Evolutionary conservation across 1,140 invertebrate genomes (phyloP).

Genomic region (Orchesella cincta): DNA sequence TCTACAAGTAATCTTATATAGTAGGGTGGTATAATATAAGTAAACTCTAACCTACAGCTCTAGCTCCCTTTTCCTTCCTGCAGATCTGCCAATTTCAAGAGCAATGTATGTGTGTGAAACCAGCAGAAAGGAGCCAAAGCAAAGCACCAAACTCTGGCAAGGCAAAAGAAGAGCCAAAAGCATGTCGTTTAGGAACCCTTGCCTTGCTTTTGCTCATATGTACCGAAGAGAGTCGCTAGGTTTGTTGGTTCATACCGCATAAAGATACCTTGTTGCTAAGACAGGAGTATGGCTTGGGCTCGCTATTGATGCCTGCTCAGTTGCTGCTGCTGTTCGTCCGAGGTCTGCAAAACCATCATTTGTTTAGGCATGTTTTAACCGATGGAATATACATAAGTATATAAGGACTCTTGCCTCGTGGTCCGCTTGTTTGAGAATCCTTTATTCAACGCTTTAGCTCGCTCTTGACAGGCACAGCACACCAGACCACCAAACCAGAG

Average conservation of each 20-base stretch:
- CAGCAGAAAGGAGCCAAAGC: slow-evolving; percentile 12
- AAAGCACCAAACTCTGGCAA: not conserved
- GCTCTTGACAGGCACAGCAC: slow-evolving; percentile 16
- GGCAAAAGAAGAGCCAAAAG: slow-evolving; percentile 12
- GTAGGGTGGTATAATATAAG: not conserved
- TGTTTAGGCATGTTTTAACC: not conserved
- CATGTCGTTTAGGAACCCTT: slow-evolving; percentile 11
- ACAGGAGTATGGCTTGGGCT: not conserved
- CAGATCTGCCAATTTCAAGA: slow-evolving; percentile 26
- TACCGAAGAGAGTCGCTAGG: slow-evolving; percentile 21
- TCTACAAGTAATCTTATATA: slow-evolving; percentile 10
- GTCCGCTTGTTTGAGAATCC: not conserved
- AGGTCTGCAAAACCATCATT: slow-evolving; percentile 21
- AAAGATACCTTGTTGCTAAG: slow-evolving; percentile 21
- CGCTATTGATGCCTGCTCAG: not conserved
- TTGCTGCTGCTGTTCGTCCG: not conserved
- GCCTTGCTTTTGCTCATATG: not conserved
- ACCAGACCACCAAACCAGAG: not conserved
- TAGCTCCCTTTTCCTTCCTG: slow-evolving; percentile 22
- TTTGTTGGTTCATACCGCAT: not conserved
- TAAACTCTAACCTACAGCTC: slow-evolving; percentile 2
- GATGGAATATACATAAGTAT: too few species aligned
- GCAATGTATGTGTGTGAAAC: not conserved
- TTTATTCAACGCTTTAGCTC: not conserved
- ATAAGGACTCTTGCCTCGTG: slow-evolving; percentile 15